Evolutionary conservation across 1,140 invertebrate genomes (phyloP).

Genomic region (Dolichoris vasculosae): DNA sequence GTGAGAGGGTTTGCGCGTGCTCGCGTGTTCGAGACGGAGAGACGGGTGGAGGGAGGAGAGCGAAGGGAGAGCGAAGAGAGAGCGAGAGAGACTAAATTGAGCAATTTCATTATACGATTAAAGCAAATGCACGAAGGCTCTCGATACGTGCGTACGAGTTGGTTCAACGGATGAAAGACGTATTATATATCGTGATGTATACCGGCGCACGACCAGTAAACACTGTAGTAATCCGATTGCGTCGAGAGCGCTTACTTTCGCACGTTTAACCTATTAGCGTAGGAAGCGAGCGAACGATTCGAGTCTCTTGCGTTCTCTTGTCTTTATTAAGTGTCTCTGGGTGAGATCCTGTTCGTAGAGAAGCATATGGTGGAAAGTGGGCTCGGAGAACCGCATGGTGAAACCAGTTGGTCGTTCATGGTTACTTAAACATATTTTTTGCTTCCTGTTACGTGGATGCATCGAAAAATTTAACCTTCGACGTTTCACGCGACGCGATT

Average conservation of each 20-base stretch:
- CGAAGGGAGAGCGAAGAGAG: neutral
- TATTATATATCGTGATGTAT: neutral
- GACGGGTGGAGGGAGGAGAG: neutral
- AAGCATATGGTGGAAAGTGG: neutral
- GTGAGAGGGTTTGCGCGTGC: neutral
- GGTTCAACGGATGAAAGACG: neutral
- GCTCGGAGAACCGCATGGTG: neutral
- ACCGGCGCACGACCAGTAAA: neutral
- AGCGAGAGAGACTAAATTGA: slow-evolving; percentile 3
- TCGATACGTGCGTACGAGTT: neutral
- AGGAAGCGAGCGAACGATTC: neutral
- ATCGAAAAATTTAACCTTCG: too few relatives aligned
- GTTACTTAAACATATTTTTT: neutral
- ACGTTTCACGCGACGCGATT: too few relatives aligned
- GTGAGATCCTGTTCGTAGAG: neutral
- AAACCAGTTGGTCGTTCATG: neutral
- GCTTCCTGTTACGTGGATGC: neutral
- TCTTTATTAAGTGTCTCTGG: neutral
- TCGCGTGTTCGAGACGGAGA: too few relatives aligned
- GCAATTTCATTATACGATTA: slow-evolving; percentile 37
- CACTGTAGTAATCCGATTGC: slow-evolving; percentile 44
- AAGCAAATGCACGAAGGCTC: neutral
- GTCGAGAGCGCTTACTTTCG: slow-evolving; percentile 60
- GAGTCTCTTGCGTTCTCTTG: neutral
- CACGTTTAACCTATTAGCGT: slow-evolving; percentile 63